Conservation (phyloP, 2,113 vertebrate genomes). For the Serinus canaria region DNA sequence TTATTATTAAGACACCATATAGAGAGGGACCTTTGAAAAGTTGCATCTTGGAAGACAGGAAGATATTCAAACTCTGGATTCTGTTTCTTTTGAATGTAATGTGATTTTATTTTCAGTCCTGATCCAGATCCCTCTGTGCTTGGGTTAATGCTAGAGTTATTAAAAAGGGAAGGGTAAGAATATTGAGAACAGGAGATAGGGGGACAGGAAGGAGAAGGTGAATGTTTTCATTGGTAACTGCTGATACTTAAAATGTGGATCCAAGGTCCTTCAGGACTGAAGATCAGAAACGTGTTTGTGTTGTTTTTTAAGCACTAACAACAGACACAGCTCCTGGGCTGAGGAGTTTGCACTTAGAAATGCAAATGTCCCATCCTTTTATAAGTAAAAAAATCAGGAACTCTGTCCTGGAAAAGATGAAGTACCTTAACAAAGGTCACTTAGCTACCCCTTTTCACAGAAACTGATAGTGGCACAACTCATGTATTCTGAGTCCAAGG, state of each 20-base stretch:
- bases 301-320: not conserved
- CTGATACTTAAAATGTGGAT: not conserved
- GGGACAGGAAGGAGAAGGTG: not conserved
- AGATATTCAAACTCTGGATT: not conserved
- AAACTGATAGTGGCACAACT: not conserved
- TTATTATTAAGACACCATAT: not conserved
- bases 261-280: not conserved
- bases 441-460: not conserved
- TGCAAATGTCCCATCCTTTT: not conserved
- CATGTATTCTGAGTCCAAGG: not conserved
- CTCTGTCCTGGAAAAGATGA: not conserved
- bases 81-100: not conserved
- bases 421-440: not conserved
- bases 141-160: not conserved
- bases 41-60: not conserved
- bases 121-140: not conserved
- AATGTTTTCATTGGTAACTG: not conserved
- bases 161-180: not conserved
- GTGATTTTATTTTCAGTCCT: not conserved
- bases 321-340: not conserved
- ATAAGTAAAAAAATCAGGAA: not conserved
- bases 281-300: not conserved
- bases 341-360: not conserved
- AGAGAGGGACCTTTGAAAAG: not conserved
- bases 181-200: not conserved